Evolutionary conservation across 2,113 vertebrate genomes (phyloP).

Genomic region (Paramisgurnus dabryanus): DNA sequence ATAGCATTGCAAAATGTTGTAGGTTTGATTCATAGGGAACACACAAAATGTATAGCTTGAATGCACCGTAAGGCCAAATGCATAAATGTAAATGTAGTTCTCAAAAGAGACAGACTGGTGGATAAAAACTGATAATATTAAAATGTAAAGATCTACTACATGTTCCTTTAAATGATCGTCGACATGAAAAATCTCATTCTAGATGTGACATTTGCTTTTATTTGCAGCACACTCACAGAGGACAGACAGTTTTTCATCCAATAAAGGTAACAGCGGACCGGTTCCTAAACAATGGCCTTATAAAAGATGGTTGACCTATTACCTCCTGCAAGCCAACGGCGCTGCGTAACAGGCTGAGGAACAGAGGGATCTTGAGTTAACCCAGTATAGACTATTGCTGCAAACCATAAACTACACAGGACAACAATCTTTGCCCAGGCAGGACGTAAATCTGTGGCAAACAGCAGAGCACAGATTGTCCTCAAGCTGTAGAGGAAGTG

Average conservation of each 20-base stretch:
- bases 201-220: too few relatives aligned
- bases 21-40: too few relatives aligned
- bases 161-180: background rate
- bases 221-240: too few relatives aligned
- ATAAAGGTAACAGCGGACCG: conserved; percentile 17
- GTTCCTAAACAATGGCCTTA: conserved; percentile 25
- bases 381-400: conserved; percentile 37
- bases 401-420: conserved; percentile 45
- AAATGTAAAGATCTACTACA: background rate
- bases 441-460: conserved; percentile 52
- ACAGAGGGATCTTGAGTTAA: conserved; percentile 30
- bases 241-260: background rate
- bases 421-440: conserved; percentile 45
- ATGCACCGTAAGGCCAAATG: too few relatives aligned
- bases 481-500: conserved; percentile 25
- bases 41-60: too few relatives aligned
- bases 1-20: too few relatives aligned
- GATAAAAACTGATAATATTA: too few relatives aligned
- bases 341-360: conserved; percentile 3
- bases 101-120: too few relatives aligned
- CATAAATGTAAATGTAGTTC: too few relatives aligned
- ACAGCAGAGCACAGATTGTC: conserved; percentile 50
- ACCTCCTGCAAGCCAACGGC: background rate
- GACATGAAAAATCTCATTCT: background rate
- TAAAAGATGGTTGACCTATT: conserved; percentile 21